These are phyloP conservation scores for Rutpela maculata DNA, from an alignment of 2,888 invertebrate species.

Conservation along the genomic window DNA sequence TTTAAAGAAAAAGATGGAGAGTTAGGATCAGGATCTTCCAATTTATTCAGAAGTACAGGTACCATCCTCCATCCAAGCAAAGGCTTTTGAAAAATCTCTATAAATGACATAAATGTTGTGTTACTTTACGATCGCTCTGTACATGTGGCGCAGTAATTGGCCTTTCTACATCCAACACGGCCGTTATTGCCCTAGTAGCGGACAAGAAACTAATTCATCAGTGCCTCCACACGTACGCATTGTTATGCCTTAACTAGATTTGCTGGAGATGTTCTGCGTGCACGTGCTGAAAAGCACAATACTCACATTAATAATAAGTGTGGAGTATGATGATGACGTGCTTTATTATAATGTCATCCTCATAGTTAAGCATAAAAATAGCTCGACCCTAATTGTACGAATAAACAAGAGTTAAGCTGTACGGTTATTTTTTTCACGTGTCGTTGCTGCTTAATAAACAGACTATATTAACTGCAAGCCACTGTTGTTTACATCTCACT, in stretches of 20 bases:
- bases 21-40: no score
- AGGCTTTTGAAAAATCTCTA: no score
- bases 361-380: constrained; percentile 11
- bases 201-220: neutral
- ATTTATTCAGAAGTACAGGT: no score
- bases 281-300: constrained; percentile 1
- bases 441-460: no score
- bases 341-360: constrained; percentile 15
- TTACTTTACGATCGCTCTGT: no score
- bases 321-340: neutral
- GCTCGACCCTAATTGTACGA: neutral
- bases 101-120: no score
- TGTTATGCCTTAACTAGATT: neutral
- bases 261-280: neutral
- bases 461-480: no score
- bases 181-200: neutral
- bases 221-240: neutral
- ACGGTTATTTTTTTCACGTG: neutral
- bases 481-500: no score
- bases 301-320: neutral
- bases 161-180: neutral
- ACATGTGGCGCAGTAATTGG: neutral
- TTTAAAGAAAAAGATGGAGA: no score
- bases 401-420: constrained; percentile 10
- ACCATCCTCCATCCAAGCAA: no score